Evolutionary conservation across 2,797 vertebrate species (phyloP).

Genomic region (Cheirogaleus major): DNA sequence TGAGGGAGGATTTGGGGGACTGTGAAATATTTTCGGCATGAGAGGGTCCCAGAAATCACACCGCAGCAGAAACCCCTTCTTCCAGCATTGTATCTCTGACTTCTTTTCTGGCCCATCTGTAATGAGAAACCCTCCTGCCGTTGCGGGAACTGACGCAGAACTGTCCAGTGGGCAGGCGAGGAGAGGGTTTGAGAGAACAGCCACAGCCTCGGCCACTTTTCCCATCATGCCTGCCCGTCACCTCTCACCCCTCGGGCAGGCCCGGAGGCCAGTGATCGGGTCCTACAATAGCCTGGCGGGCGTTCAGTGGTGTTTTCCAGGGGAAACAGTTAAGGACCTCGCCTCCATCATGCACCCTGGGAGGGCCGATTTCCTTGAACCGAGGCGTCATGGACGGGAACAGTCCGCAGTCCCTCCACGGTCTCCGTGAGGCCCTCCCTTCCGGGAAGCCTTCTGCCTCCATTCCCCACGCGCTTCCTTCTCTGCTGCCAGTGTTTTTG

Average conservation of each 20-base stretch:
- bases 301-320: constrained; percentile 64
- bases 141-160: background rate
- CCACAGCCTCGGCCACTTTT: background rate
- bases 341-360: background rate
- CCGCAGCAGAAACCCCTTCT: background rate
- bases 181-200: background rate
- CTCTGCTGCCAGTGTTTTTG: background rate
- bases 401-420: rapidly evolving
- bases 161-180: background rate
- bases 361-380: constrained; percentile 25
- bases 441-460: background rate
- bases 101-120: background rate
- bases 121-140: background rate
- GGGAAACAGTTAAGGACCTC: constrained; percentile 33
- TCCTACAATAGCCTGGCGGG: constrained; percentile 7
- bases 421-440: background rate
- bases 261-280: background rate
- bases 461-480: background rate
- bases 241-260: background rate
- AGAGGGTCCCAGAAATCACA: background rate
- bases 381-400: background rate
- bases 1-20: background rate
- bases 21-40: background rate
- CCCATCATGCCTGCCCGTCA: background rate
- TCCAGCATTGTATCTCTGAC: background rate